phyloP scores from a whole-genome alignment of 92 coral and sea anemone genomes.

The Bergia puertoricense region DNA sequence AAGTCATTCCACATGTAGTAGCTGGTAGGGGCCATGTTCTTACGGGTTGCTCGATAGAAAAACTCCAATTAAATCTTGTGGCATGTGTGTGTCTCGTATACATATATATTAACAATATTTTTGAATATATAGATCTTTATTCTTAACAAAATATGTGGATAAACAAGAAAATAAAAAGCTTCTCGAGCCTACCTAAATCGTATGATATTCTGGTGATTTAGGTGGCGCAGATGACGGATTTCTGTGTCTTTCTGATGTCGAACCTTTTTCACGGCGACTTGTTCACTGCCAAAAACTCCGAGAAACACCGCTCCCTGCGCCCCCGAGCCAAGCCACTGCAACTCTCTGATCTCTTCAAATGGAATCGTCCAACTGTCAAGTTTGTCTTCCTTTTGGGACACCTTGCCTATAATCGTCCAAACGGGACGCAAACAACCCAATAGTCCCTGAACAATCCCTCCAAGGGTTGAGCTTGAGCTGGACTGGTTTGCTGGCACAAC shows the following conservation, averaged over 20 bases:
- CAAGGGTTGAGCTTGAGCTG: slow-evolving; percentile 47
- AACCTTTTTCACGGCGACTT: slow-evolving; percentile 91
- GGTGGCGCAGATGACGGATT: slow-evolving; percentile 70
- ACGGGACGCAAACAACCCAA: slow-evolving; percentile 84
- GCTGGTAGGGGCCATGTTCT: slow-evolving; percentile 26
- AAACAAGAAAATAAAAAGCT: not conserved
- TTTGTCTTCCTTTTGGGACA: slow-evolving; percentile 66
- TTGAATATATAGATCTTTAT: not conserved
- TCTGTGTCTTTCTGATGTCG: slow-evolving; percentile 87
- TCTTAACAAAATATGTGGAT: not conserved
- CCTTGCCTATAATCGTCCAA: slow-evolving; percentile 82
- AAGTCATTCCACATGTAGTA: slow-evolving; percentile 36
- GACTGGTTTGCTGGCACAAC: slow-evolving; percentile 21
- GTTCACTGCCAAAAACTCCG: slow-evolving; percentile 71
- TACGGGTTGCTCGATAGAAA: slow-evolving; percentile 37
- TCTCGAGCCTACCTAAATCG: slow-evolving; percentile 67
- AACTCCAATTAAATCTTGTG: slow-evolving; percentile 27
- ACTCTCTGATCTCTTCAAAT: slow-evolving; percentile 78
- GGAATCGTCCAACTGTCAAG: slow-evolving; percentile 78
- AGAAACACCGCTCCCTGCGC: slow-evolving; percentile 91
- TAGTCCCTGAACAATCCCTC: slow-evolving; percentile 76
- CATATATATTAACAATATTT: slow-evolving; percentile 7
- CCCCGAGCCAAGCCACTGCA: slow-evolving; percentile 89
- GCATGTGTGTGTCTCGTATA: slow-evolving; percentile 30
- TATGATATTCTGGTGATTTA: slow-evolving; percentile 82